Conservation (phyloP, 2,888 invertebrate species). For the Callyntrura sp. region DNA sequence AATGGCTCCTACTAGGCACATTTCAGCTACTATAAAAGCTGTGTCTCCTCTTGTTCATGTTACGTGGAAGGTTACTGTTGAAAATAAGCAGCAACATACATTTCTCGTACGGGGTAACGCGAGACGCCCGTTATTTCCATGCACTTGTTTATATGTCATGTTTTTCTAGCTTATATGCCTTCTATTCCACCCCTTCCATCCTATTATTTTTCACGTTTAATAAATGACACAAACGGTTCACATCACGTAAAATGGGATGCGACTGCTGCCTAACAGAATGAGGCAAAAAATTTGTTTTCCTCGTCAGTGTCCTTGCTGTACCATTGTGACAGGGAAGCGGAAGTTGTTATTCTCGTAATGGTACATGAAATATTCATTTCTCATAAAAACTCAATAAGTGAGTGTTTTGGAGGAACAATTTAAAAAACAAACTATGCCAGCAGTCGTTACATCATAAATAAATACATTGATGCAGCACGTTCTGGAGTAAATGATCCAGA, state of each 20-base stretch:
- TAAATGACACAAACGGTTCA: not conserved
- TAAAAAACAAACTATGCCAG: not conserved
- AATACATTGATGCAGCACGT: slow-evolving; percentile 14
- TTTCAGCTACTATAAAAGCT: no score
- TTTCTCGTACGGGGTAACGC: not conserved
- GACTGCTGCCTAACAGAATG: not conserved
- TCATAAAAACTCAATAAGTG: not conserved
- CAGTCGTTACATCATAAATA: slow-evolving; percentile 1
- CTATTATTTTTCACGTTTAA: not conserved
- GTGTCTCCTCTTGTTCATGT: no score
- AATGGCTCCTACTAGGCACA: no score
- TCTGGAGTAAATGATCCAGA: slow-evolving; percentile 12
- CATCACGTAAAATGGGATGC: not conserved
- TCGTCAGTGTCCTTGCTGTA: not conserved
- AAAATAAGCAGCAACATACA: not conserved
- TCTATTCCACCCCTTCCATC: not conserved
- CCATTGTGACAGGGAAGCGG: not conserved
- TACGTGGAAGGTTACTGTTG: not conserved
- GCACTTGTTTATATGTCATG: not conserved
- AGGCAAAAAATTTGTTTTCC: not conserved
- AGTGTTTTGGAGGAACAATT: not conserved
- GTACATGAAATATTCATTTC: slow-evolving; percentile 31
- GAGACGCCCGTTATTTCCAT: not conserved
- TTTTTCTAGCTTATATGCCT: not conserved
- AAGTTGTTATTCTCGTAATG: not conserved